These are phyloP conservation scores for Tridacna gigas DNA, from an alignment of 2,888 invertebrate genomes.

Conservation along the genomic window DNA sequence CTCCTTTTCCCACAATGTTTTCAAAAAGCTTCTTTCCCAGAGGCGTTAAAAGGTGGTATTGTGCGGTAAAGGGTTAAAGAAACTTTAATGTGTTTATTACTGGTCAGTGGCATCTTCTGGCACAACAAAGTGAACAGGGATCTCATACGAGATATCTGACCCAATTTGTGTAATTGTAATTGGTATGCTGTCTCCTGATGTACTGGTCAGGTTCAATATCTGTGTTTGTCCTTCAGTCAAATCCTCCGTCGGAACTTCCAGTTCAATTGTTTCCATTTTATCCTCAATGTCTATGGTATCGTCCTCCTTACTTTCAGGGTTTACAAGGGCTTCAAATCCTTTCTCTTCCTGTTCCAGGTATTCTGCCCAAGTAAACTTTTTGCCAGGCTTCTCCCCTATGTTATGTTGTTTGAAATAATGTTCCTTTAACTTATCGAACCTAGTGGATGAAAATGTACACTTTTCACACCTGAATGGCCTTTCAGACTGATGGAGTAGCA, in stretches of 20 bases:
- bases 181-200: slow-evolving; percentile 52
- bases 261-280: slow-evolving; percentile 52
- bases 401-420: slow-evolving; percentile 85
- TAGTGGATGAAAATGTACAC: slow-evolving; percentile 86
- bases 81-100: background rate
- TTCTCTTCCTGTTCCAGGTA: slow-evolving; percentile 44
- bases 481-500: slow-evolving; percentile 81
- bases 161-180: slow-evolving; percentile 55
- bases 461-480: slow-evolving; percentile 83
- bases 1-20: background rate
- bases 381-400: slow-evolving; percentile 77
- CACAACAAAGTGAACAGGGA: slow-evolving; percentile 42
- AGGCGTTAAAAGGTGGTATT: background rate
- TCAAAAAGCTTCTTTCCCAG: background rate
- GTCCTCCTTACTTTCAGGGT: slow-evolving; percentile 3
- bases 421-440: slow-evolving; percentile 87
- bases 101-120: slow-evolving; percentile 31
- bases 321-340: background rate
- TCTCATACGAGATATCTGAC: slow-evolving; percentile 44
- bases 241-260: slow-evolving; percentile 47
- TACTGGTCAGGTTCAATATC: slow-evolving; percentile 53
- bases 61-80: background rate
- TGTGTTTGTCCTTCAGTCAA: slow-evolving; percentile 31
- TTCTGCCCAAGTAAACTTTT: slow-evolving; percentile 65
- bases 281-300: slow-evolving; percentile 34